Base-by-base conservation (phyloP, 2,797 vertebrate species). In the Setipinna tenuifilis region DNA sequence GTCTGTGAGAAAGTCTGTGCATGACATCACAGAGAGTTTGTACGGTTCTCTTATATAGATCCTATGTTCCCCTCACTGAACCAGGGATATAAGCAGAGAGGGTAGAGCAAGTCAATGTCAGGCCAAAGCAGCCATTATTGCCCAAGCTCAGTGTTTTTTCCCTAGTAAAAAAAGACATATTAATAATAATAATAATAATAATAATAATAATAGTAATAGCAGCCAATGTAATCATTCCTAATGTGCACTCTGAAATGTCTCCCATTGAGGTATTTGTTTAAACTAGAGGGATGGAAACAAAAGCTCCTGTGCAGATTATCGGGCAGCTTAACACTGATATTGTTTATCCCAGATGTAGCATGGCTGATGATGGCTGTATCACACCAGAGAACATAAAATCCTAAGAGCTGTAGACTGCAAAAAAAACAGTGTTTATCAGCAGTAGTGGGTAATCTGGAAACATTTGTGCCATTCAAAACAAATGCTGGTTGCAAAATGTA, bases 161-260 rank as follows among this genome's bases (percentile, higher is more conserved):
- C 71, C 71, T 11, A 71, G 65, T 71, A 71, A 12, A 10, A 17
- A 71, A 31, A 71, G 16, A 31, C 25, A 1, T 71, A 41, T 10
- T 78, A 78, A 78, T 78, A 44, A 78, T 78, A 78, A 78, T 44
- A 78, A 78, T 75, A 16, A n/a, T 58, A 59, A 19, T 59, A 65
- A 1, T 71, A 41, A 21, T 78, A 78, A 78, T 78, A 44, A 78
- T 78, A 78, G 44, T 44, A 78, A 78, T 75, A 16, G 83, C 81
- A 25, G 83, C 80, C 80, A 85, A 87, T 89, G 90, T 92, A 91
- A 91, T 91, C 87, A 90, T 88, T 87, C 61, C 85, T 91, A 91
- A 90, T 90, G 91, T 89, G 88, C 84, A 88, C 62, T 82, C 90
- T 92, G 90, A 88, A 90, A 85, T 86, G 80, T 88, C 84, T 90